Conservation (phyloP, 2,888 invertebrate genomes). For the Pasiphila rectangulata region DNA sequence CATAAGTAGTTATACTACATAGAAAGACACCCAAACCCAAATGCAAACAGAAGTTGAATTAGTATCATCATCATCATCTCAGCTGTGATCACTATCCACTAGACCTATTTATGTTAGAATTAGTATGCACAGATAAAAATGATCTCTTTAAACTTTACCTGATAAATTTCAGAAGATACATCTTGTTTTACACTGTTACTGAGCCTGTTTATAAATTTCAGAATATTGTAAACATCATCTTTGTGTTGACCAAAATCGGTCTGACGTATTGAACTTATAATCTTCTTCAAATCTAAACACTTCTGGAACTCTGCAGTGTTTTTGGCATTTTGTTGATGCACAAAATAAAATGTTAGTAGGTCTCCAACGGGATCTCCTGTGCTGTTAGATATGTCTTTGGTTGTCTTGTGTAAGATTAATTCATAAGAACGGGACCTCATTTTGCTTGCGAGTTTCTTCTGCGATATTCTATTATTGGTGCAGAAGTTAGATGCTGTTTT, state of each 20-base stretch:
- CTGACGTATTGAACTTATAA: conserved; percentile 49
- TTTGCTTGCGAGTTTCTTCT: conserved; percentile 51
- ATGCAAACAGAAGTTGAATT: too few relatives aligned
- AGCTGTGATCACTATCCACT: too few relatives aligned
- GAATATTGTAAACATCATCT: conserved; percentile 49
- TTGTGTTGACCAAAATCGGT: conserved; percentile 53
- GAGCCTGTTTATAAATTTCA: conserved; percentile 57
- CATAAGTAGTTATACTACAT: too few relatives aligned
- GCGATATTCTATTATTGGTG: conserved; percentile 51
- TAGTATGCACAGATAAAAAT: background rate
- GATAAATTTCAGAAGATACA: conserved; percentile 56
- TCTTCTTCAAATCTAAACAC: conserved; percentile 55
- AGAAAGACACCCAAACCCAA: too few relatives aligned
- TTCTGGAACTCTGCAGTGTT: conserved; percentile 66
- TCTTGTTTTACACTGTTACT: conserved; percentile 57
- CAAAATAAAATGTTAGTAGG: conserved; percentile 60
- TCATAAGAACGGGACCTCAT: conserved; percentile 68
- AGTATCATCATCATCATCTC: too few relatives aligned
- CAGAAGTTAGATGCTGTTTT: conserved; percentile 60
- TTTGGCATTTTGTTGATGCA: conserved; percentile 54
- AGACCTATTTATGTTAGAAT: too few relatives aligned
- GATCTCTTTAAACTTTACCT: conserved; percentile 43
- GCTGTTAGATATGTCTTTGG: conserved; percentile 41
- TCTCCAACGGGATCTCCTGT: conserved; percentile 59
- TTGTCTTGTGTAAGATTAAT: conserved; percentile 64